Percentiles rank a stretch among this genome's conserved stretches.
phyloP scores from a whole-genome alignment of 2,888 invertebrate species.

The Acanthosepion lycidas region DNA sequence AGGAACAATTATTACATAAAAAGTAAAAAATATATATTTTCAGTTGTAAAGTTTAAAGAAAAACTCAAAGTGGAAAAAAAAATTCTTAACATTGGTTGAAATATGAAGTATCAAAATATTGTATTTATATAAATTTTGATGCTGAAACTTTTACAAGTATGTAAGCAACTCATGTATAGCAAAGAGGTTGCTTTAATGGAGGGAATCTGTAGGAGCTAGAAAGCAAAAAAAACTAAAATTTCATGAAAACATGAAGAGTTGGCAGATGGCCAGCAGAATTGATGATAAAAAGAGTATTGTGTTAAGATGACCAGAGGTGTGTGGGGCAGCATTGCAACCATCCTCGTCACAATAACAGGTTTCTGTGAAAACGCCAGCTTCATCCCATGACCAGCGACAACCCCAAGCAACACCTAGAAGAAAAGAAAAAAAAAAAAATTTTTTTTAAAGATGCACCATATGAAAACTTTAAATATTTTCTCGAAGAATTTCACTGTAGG shows the following conservation, averaged over 20 bases:
- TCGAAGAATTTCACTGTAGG: no score
- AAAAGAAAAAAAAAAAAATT: conserved; percentile 39
- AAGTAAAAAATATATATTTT: background rate
- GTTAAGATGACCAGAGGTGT: background rate
- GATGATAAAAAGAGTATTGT: background rate
- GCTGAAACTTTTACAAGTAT: background rate
- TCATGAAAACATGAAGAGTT: background rate
- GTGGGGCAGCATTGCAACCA: conserved; percentile 82
- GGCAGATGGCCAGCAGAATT: background rate
- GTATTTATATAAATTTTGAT: background rate
- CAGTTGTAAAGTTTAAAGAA: background rate
- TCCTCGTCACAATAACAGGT: conserved; percentile 96
- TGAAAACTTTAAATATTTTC: no score
- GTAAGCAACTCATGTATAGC: background rate
- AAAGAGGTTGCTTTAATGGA: background rate
- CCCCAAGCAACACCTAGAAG: conserved; percentile 95
- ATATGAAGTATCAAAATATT: background rate
- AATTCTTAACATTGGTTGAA: background rate
- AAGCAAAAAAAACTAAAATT: background rate
- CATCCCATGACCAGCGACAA: conserved; percentile 94
- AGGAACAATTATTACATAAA: background rate
- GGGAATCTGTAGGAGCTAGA: background rate
- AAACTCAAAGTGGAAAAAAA: no score
- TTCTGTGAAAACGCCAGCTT: conserved; percentile 96
- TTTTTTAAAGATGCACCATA: background rate